phyloP scores from a whole-genome alignment of 2,888 invertebrate species.

The Caenorhabditis angaria region DNA sequence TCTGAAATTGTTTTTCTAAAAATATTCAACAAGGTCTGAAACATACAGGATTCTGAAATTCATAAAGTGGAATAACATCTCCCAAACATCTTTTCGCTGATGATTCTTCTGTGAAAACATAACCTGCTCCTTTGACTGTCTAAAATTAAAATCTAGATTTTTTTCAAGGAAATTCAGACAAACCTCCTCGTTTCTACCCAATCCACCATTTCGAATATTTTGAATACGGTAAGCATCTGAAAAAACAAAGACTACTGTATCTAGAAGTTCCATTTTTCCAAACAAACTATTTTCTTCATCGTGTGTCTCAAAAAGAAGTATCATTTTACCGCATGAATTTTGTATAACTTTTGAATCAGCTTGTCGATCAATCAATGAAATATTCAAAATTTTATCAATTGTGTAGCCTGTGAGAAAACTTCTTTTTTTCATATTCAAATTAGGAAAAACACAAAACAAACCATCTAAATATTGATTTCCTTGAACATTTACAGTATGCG shows the following conservation, averaged over 20 bases:
- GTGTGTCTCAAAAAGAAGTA: conserved; percentile 21
- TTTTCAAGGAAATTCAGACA: not conserved
- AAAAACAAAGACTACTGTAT: too few relatives aligned
- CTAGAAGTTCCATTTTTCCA: too few relatives aligned
- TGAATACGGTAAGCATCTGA: conserved; percentile 1
- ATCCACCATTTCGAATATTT: not conserved
- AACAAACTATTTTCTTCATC: not conserved
- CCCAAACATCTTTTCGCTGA: conserved; percentile 36
- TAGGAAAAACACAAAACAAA: too few relatives aligned
- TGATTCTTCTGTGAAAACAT: conserved; percentile 36
- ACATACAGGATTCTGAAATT: conserved; percentile 26
- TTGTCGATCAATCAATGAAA: conserved; percentile 28
- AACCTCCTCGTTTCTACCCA: not conserved
- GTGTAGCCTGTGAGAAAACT: conserved; percentile 11
- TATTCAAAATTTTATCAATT: conserved; percentile 27
- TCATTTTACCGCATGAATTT: conserved; percentile 34
- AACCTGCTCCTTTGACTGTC: conserved; percentile 26
- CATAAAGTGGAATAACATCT: conserved; percentile 24
- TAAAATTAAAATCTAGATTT: not conserved
- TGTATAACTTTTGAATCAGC: conserved; percentile 22
- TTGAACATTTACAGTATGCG: conserved; percentile 18
- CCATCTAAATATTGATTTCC: conserved; percentile 17
- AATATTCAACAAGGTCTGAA: not conserved
- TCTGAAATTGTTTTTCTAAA: not conserved
- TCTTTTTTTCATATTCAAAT: too few relatives aligned